Percentiles rank a stretch among this genome's conserved stretches.
Evolutionary conservation across 64 coral and sea anemone species (phyloP).

Genomic region (Anthopleura sola): DNA sequence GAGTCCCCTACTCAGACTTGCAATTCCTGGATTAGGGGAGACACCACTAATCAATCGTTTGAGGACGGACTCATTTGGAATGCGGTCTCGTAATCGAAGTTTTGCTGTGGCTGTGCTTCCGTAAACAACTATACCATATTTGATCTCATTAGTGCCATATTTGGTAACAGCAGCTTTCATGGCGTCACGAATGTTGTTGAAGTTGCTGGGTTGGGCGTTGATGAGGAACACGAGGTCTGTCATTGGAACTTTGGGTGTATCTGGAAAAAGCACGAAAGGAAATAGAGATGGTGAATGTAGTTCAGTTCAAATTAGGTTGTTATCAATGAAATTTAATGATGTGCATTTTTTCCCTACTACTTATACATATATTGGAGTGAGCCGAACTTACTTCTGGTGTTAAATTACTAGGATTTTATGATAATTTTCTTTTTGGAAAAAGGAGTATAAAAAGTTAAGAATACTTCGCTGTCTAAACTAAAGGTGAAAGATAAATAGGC

Average conservation of each 20-base stretch:
- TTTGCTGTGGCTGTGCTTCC: slow-evolving; percentile 50
- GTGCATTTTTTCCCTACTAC: no score
- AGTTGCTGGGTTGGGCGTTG: slow-evolving; percentile 51
- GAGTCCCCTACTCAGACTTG: slow-evolving; percentile 49
- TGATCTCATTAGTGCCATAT: slow-evolving; percentile 52
- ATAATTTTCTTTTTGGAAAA: no score
- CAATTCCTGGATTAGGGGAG: slow-evolving; percentile 26
- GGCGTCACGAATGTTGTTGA: slow-evolving; percentile 67
- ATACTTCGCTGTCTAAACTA: no score
- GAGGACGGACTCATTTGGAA: slow-evolving; percentile 26
- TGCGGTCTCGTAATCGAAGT: slow-evolving; percentile 36
- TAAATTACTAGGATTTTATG: no score
- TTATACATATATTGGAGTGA: no score
- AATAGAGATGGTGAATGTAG: no score
- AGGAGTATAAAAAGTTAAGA: no score
- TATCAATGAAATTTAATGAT: no score
- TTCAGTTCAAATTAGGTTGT: no score
- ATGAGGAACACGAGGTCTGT: slow-evolving; percentile 73
- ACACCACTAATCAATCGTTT: slow-evolving; percentile 35
- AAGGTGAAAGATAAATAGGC: no score
- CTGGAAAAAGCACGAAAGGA: slow-evolving; percentile 1
- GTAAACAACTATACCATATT: slow-evolving; percentile 81
- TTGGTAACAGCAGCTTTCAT: slow-evolving; percentile 49
- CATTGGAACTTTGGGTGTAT: slow-evolving; percentile 48
- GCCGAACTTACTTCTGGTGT: no score